Conservation (phyloP, 2,113 vertebrate genomes). For the Chrysochloris asiatica region DNA sequence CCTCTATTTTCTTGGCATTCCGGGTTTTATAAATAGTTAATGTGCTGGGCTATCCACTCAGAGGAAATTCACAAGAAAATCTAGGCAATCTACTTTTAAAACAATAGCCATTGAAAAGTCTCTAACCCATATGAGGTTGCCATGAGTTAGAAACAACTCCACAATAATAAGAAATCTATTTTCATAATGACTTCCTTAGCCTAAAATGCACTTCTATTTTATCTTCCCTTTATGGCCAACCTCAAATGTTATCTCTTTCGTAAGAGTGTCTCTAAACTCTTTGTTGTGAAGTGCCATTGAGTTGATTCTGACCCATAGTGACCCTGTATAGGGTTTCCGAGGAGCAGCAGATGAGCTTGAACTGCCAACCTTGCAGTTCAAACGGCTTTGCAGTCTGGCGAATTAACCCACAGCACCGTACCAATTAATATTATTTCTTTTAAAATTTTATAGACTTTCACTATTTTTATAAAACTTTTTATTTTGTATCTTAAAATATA, state of each 20-base stretch:
- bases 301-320: no score
- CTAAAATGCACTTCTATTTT: not conserved
- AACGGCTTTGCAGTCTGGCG: no score
- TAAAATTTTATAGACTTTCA: not conserved
- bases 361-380: no score
- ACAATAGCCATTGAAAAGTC: not conserved
- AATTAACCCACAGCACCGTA: no score
- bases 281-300: no score
- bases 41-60: no score
- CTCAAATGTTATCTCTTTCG: not conserved
- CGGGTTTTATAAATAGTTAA: no score
- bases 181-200: not conserved
- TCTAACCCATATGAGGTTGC: not conserved
- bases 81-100: no score
- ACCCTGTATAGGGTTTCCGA: no score
- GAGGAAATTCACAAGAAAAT: no score
- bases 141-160: not conserved
- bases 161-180: not conserved
- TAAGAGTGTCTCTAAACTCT: not conserved
- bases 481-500: constrained; percentile 20
- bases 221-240: not conserved
- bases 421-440: constrained; percentile 3
- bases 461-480: not conserved
- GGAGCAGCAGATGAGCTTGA: no score
- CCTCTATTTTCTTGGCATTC: not conserved